Conservation (phyloP, 2,888 invertebrate genomes). For the Venusia cambrica region DNA sequence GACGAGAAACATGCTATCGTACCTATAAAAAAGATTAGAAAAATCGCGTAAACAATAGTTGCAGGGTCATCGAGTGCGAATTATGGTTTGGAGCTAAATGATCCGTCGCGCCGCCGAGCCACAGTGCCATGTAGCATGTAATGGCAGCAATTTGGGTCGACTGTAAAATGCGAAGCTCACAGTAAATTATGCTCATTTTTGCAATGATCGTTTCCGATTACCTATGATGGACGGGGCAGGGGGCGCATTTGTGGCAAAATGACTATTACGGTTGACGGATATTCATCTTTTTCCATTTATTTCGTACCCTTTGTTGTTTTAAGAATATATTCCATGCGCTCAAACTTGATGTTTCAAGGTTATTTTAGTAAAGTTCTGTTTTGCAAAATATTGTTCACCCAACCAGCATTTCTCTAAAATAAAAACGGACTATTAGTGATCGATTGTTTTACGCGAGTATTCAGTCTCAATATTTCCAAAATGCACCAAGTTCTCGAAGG, state of each 20-base stretch:
- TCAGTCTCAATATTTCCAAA: no score
- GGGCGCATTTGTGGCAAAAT: conserved; percentile 48
- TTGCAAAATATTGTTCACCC: no score
- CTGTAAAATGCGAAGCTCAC: conserved; percentile 62
- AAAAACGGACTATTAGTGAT: no score
- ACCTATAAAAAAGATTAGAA: conserved; percentile 53
- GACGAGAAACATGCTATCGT: conserved; percentile 50
- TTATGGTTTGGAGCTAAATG: conserved; percentile 45
- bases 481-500: no score
- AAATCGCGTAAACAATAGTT: conserved; percentile 30
- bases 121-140: conserved; percentile 61
- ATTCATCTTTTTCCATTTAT: conserved; percentile 33
- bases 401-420: no score
- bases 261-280: conserved; percentile 43
- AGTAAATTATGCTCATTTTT: conserved; percentile 72
- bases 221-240: conserved; percentile 65
- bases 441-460: no score
- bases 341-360: conserved; percentile 19
- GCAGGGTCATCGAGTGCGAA: conserved; percentile 35
- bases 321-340: conserved; percentile 28
- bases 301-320: conserved; percentile 30
- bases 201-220: conserved; percentile 76
- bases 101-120: conserved; percentile 54
- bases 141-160: conserved; percentile 66
- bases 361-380: no score